A percentile compares a stretch with the other conserved stretches of the same genome.
phyloP scores from a whole-genome alignment of 1,140 invertebrate species.

The Cryptotermes secundus region DNA sequence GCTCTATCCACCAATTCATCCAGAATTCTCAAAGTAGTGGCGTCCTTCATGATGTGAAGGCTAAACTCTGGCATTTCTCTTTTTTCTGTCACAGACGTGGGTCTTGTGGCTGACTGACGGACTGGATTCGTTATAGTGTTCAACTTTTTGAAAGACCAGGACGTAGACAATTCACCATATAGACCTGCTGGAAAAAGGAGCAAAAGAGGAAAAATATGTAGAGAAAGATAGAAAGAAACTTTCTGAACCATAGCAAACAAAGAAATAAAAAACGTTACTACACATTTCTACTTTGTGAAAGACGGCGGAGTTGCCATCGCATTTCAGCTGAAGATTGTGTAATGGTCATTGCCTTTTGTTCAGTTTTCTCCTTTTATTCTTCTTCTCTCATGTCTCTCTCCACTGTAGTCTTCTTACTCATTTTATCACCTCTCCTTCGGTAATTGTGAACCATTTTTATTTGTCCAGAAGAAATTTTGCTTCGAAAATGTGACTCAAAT shows the following conservation, averaged over 20 bases:
- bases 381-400: neutral
- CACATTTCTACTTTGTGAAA: slow-evolving; percentile 6
- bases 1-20: neutral
- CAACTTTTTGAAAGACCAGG: neutral
- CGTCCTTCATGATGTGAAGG: neutral
- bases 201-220: neutral
- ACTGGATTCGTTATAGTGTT: slow-evolving; percentile 3
- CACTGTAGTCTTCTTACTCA: neutral
- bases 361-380: neutral
- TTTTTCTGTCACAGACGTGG: neutral
- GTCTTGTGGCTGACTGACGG: neutral
- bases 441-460: slow-evolving; percentile 2
- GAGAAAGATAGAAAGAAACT: neutral
- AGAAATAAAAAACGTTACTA: slow-evolving; percentile 10
- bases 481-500: slow-evolving; percentile 9
- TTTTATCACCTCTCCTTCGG: neutral
- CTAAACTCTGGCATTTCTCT: neutral
- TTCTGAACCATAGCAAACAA: neutral
- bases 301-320: neutral
- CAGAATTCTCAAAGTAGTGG: neutral
- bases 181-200: neutral
- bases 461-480: slow-evolving; percentile 9
- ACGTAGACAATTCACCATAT: neutral
- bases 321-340: slow-evolving; percentile 2
- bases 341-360: slow-evolving; percentile 19